Evolutionary conservation across 2,113 vertebrate genomes (phyloP).

Genomic region (Halichoerus grypus): DNA sequence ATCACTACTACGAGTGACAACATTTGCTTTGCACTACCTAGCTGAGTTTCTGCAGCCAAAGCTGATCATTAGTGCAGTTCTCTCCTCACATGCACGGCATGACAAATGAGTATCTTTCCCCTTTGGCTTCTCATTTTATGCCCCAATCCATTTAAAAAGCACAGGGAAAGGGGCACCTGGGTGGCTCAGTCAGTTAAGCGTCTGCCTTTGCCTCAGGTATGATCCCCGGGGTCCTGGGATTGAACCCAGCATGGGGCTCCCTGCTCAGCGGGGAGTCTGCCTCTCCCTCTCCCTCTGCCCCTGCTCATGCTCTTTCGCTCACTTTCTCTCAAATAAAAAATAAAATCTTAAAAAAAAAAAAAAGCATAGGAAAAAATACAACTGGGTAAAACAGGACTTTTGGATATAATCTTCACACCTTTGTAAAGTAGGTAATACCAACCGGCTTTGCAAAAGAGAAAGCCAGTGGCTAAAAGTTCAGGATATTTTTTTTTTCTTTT

Average conservation of each 20-base stretch:
- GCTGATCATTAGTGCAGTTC: not conserved
- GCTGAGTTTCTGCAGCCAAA: not conserved
- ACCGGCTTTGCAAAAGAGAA: not conserved
- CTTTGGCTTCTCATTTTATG: not conserved
- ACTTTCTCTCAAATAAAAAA: not conserved
- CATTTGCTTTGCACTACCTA: not conserved
- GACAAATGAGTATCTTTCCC: not conserved
- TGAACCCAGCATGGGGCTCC: not conserved
- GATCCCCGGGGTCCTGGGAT: not conserved
- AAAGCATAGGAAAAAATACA: not conserved
- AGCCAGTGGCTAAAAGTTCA: not conserved
- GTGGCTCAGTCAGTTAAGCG: not conserved
- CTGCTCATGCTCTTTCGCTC: not conserved
- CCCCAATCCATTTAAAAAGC: not conserved
- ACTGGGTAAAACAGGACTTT: not conserved
- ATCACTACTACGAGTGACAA: not conserved
- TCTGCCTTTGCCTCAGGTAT: not conserved
- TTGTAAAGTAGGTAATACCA: slow-evolving; percentile 26
- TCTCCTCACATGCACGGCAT: not conserved
- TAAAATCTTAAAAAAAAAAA: not conserved
- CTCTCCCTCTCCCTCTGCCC: not conserved
- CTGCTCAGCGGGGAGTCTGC: not conserved
- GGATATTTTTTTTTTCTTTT: not conserved
- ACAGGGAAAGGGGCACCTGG: not conserved
- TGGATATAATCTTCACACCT: not conserved